Evolutionary conservation across 2,113 vertebrate species (phyloP), one percentile per base, ranked within the genome.

Genomic region (Morone chrysops): DNA sequence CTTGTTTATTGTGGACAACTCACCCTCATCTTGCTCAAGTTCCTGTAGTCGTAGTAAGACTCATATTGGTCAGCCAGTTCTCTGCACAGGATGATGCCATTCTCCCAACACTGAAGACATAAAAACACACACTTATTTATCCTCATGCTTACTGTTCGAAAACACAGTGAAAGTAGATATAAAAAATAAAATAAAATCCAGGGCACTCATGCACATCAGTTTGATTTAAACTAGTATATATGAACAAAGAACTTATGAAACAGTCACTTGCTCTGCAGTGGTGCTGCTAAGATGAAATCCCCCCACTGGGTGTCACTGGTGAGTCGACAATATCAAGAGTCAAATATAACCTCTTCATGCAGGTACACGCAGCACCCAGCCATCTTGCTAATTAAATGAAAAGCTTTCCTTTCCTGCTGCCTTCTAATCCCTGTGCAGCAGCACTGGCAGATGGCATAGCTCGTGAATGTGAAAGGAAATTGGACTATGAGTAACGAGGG

Each of bases 11-110:
- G 40, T 66, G 38, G 6, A 54, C 13, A 76, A 81, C 95, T 96
- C 94, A 99, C 98, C 97, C 97, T 96, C 98, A 99, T 99, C 93
- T 99, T 99, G 96, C 98, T 99, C 90, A 99, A 93, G 91, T 99
- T 99, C 87, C 98, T 96, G 95, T 99, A 99, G 95, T 99, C 98
- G 36, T 99, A 99, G 89, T 97, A 99, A 38, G 96, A 96, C 92
- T 99, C 98, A 5, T 99, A 99, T 73, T 99, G 98, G 85, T 99
- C 98, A 1, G 98, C 98, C 80, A 99, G 96, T 93, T 99, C 98
- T 84, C 97, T 95, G 94, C 98, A 99, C 65, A 99, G 94, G 89
- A 99, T 97, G 89, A 99, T 99, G 77, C 97, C 98, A 18, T 99
- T 99, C 92, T 99, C 98, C 98, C 98, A 99, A 77, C 98, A 99